A percentile compares a stretch with the other conserved stretches of the same genome.
Conservation (phyloP, 2,888 invertebrate species). For the Limnephilus auricula region DNA sequence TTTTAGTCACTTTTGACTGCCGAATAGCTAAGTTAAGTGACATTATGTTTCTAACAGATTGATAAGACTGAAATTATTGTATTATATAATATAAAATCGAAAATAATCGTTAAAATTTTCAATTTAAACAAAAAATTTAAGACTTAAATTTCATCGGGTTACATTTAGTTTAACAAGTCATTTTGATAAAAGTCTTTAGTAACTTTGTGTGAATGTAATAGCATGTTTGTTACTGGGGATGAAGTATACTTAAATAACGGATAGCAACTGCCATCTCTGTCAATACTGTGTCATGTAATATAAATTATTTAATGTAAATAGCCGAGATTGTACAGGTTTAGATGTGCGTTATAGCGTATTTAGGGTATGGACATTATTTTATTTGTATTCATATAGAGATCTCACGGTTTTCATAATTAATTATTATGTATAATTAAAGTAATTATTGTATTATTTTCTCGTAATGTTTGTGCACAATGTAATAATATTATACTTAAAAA, state of each 20-base stretch:
- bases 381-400: constrained; percentile 51
- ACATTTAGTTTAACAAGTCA: constrained; percentile 51
- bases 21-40: constrained; percentile 58
- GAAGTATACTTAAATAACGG: neutral
- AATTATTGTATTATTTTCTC: constrained; percentile 33
- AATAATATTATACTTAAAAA: neutral
- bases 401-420: constrained; percentile 42
- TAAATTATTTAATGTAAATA: constrained; percentile 48
- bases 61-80: constrained; percentile 66
- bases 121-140: constrained; percentile 62
- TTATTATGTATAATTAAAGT: constrained; percentile 15
- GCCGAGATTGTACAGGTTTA: constrained; percentile 43
- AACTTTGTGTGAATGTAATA: constrained; percentile 26
- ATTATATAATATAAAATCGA: constrained; percentile 63
- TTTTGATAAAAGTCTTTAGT: constrained; percentile 19
- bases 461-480: constrained; percentile 40
- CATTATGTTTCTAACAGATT: constrained; percentile 63
- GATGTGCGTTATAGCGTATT: constrained; percentile 18
- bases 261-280: constrained; percentile 44
- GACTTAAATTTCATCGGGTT: constrained; percentile 56
- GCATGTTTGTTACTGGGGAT: neutral
- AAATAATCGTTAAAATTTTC: constrained; percentile 58
- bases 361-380: constrained; percentile 27
- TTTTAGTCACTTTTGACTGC: constrained; percentile 62
- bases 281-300: constrained; percentile 46